Evolutionary conservation across 2,888 invertebrate species (phyloP), one percentile per base, ranked within the genome.

Genomic region (Theretra japonica): DNA sequence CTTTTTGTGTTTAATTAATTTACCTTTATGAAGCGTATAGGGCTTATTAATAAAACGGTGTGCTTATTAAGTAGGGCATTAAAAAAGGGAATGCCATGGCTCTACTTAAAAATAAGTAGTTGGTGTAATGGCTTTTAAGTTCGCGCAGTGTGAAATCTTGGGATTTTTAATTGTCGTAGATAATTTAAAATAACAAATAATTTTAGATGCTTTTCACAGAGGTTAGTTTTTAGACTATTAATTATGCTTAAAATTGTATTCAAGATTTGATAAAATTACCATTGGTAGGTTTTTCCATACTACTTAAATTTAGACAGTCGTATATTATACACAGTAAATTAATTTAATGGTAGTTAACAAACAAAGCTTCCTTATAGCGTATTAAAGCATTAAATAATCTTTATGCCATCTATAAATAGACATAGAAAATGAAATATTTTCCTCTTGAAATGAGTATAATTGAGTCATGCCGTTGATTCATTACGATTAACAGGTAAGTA

Each of bases 1-100:
- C 70, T 72, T 72, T 69, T 60, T 28, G 8, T 65, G 33, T 21
- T 62, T 62, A 62, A 62, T 41, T 62, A 41, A 62, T 62, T n/a
- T 53, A 28, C 65, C 5, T 48, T 65, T 41, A 53, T 53, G n/a
- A 53, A 41, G 30, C 59, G 25, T 30, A 19, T 33, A 33, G 19
- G 53, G 17, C n/a, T n/a, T 65, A 23, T 48, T 41, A 48, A 23
- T 48, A 65, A 23, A 48, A 62, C 62, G 11, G 21, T 41, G 23
- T 11, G 23, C 15, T 53, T 53, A 53, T n/a, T 53, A n/a, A 53
- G 1, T n/a, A 53, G 53, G 53, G 1, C 6, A 53, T 19, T 0
- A 5, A n/a, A n/a, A 53, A 53, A 53, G 17, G 0, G 6, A 15
- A 41, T 53, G n/a, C 17, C 3, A 5, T 19, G 53, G 17, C 4